These are phyloP conservation scores for Platanista minor DNA, from an alignment of 2,113 vertebrate genomes.

Conservation along the genomic window DNA sequence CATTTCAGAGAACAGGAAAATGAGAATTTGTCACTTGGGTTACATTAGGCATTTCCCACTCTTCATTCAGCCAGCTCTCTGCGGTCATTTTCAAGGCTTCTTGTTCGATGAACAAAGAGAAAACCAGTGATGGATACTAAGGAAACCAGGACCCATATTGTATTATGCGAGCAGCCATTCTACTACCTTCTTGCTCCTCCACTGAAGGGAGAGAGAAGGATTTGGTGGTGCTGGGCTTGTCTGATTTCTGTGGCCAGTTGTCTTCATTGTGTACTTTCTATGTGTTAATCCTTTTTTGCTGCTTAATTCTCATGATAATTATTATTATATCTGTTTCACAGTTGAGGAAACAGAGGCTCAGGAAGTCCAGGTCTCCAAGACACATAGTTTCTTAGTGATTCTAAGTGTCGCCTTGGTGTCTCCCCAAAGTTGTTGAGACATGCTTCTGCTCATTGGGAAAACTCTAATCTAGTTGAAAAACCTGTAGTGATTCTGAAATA, in stretches of 20 bases:
- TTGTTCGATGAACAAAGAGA: background rate
- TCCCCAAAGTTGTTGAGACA: background rate
- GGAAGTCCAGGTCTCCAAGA: background rate
- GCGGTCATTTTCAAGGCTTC: conserved; percentile 30
- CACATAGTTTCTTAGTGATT: background rate
- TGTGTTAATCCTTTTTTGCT: background rate
- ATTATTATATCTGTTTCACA: background rate
- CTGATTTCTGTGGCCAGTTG: background rate
- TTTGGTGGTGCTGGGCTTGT: rapidly evolving
- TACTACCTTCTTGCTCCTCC: background rate
- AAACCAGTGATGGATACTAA: background rate
- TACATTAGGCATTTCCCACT: conserved; percentile 4
- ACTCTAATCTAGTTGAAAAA: background rate
- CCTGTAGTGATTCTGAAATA: background rate
- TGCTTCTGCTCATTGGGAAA: background rate
- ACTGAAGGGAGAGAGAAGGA: background rate
- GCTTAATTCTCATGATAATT: background rate
- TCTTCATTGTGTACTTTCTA: background rate
- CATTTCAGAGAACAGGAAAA: conserved; percentile 49
- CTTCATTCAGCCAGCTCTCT: conserved; percentile 12
- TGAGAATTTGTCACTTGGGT: conserved; percentile 53
- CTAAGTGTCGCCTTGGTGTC: background rate
- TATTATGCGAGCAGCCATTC: background rate
- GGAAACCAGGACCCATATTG: background rate
- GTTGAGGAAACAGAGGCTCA: background rate